These are phyloP conservation scores for Heterodera schachtii DNA, from an alignment of 1,140 invertebrate species.

Conservation along the genomic window DNA sequence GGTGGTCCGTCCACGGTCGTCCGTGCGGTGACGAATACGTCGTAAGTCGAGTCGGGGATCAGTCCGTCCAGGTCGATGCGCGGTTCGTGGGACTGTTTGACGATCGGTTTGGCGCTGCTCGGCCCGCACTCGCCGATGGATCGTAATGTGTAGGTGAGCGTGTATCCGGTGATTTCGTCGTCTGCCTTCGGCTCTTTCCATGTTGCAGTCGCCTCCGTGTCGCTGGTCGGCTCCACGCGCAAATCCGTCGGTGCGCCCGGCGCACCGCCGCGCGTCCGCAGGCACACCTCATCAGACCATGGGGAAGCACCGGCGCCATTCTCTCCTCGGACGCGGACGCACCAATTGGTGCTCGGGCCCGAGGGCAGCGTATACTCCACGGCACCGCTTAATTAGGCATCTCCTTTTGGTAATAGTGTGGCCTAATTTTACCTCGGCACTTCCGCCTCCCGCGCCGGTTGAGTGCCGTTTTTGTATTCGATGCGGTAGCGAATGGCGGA, in stretches of 20 bases:
- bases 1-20: conserved; percentile 59
- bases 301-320: conserved; percentile 62
- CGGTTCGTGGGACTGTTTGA: conserved; percentile 40
- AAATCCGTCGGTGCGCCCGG: conserved; percentile 59
- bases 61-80: conserved; percentile 52
- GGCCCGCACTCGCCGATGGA: conserved; percentile 64
- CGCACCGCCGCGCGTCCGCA: conserved; percentile 58
- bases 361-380: conserved; percentile 59
- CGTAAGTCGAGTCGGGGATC: conserved; percentile 63
- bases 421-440: conserved; percentile 30
- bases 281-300: conserved; percentile 58
- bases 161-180: conserved; percentile 66
- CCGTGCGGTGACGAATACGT: conserved; percentile 62
- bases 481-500: conserved; percentile 55
- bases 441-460: conserved; percentile 39
- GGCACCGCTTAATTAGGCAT: conserved; percentile 36
- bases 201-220: conserved; percentile 42
- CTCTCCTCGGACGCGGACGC: conserved; percentile 56
- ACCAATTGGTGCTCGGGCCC: conserved; percentile 61
- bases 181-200: conserved; percentile 56
- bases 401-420: conserved; percentile 12
- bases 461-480: conserved; percentile 51
- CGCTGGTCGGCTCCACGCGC: conserved; percentile 52
- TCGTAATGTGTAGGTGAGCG: conserved; percentile 61
- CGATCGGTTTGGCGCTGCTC: conserved; percentile 53